Conservation (phyloP, 1,140 invertebrate species). For the Drosophila kanapiae region DNA sequence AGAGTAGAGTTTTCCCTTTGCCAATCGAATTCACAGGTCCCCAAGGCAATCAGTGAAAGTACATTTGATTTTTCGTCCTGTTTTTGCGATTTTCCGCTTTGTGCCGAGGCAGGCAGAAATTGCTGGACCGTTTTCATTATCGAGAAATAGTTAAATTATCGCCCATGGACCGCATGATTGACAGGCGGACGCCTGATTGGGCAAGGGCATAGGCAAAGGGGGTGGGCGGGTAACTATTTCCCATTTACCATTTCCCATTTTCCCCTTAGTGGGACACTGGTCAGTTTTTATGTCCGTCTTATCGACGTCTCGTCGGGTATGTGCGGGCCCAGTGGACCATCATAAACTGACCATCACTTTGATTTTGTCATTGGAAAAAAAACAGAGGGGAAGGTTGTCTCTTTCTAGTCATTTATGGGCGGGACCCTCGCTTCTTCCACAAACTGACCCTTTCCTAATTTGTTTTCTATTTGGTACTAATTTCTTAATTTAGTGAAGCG, state of each 20-base stretch:
- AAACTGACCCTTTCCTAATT: slow-evolving; percentile 78
- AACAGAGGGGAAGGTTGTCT: slow-evolving; percentile 5
- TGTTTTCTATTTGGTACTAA: slow-evolving; percentile 82
- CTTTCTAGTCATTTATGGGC: slow-evolving; percentile 41
- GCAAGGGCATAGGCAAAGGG: background rate
- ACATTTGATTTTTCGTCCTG: slow-evolving; percentile 76
- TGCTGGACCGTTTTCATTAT: slow-evolving; percentile 72
- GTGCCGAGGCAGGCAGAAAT: slow-evolving; percentile 35
- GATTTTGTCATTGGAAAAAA: slow-evolving; percentile 61
- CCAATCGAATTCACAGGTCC: slow-evolving; percentile 58
- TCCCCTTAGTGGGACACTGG: slow-evolving; percentile 43
- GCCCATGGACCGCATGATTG: slow-evolving; percentile 59
- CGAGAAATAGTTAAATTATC: slow-evolving; percentile 77
- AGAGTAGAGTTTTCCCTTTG: slow-evolving; percentile 47
- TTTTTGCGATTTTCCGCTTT: slow-evolving; percentile 1
- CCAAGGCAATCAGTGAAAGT: slow-evolving; percentile 77
- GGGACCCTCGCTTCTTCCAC: slow-evolving; percentile 11
- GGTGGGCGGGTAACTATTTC: slow-evolving; percentile 35
- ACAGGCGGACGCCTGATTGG: slow-evolving; percentile 56
- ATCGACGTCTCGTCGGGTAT: slow-evolving; percentile 43
- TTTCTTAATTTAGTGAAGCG: slow-evolving; percentile 73
- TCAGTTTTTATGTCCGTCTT: slow-evolving; percentile 77
- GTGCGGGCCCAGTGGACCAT: slow-evolving; percentile 61
- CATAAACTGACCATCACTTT: slow-evolving; percentile 78
- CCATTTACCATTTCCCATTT: slow-evolving; percentile 57